A percentile compares a stretch with the other conserved stretches of the same genome.
phyloP scores from a whole-genome alignment of 2,888 invertebrate genomes.

The Parnassius orleans region DNA sequence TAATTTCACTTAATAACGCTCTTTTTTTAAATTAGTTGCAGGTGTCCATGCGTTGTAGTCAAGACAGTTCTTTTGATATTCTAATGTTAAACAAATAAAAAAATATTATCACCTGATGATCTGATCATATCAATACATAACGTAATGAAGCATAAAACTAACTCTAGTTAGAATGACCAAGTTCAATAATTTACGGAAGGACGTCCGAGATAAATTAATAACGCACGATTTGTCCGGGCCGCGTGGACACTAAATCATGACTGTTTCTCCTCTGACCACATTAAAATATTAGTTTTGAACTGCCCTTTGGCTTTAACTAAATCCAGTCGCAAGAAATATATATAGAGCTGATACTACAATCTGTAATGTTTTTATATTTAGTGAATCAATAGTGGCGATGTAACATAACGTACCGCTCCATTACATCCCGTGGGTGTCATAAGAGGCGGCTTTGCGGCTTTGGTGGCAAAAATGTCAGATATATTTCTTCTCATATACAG shows the following conservation, averaged over 20 bases:
- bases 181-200: conserved; percentile 42
- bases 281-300: conserved; percentile 64
- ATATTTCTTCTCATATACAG: too few species aligned
- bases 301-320: conserved; percentile 42
- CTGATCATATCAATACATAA: background rate
- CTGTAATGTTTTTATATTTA: background rate
- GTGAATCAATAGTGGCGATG: too few species aligned
- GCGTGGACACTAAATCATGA: conserved; percentile 57
- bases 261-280: conserved; percentile 46
- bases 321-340: conserved; percentile 33
- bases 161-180: conserved; percentile 33
- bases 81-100: background rate
- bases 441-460: too few species aligned
- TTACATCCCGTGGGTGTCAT: too few species aligned
- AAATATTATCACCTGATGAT: background rate
- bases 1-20: too few species aligned
- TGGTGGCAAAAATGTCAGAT: too few species aligned
- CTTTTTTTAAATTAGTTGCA: too few species aligned
- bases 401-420: too few species aligned
- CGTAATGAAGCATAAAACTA: conserved; percentile 5
- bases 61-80: background rate
- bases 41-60: too few species aligned
- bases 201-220: conserved; percentile 52
- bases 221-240: conserved; percentile 60
- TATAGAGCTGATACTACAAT: conserved; percentile 33